Percentiles rank a stretch among this genome's conserved stretches.
Conservation (phyloP, 2,797 vertebrate genomes). For the Miichthys miiuy region DNA sequence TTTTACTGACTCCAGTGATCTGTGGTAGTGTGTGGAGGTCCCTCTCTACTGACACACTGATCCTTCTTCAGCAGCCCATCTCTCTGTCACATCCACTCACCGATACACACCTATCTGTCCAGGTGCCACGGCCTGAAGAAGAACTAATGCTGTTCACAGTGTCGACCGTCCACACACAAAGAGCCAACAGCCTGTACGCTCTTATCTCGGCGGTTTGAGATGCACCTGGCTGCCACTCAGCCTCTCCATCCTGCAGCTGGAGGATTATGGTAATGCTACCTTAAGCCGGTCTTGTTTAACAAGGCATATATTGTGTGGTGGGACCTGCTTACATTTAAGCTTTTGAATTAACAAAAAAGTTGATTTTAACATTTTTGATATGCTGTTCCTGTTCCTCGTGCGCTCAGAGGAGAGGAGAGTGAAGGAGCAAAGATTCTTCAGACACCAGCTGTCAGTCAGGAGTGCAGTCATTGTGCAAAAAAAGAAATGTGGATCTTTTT, state of each 20-base stretch:
- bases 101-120: constrained; percentile 34
- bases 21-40: constrained; percentile 23
- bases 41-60: constrained; percentile 34
- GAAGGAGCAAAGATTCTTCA: neutral
- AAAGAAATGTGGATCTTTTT: neutral
- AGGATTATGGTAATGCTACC: constrained; percentile 60
- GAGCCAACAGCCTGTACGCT: constrained; percentile 2
- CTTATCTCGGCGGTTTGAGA: constrained; percentile 39
- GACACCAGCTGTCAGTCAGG: constrained; percentile 34
- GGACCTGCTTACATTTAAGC: constrained; percentile 15
- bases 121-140: constrained; percentile 47
- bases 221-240: constrained; percentile 53
- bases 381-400: constrained; percentile 4
- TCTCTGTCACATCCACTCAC: constrained; percentile 36
- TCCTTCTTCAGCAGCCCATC: constrained; percentile 10
- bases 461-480: constrained; percentile 17
- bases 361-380: constrained; percentile 2
- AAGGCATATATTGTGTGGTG: constrained; percentile 29
- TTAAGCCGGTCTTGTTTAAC: constrained; percentile 62
- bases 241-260: constrained; percentile 44
- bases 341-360: neutral
- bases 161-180: constrained; percentile 1
- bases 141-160: constrained; percentile 25
- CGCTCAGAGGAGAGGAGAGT: constrained; percentile 7
- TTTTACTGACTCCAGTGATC: constrained; percentile 45